Percentiles rank a stretch among this genome's conserved stretches.
Conservation (phyloP, 2,113 vertebrate genomes). For the Sakesphorus luctuosus region DNA sequence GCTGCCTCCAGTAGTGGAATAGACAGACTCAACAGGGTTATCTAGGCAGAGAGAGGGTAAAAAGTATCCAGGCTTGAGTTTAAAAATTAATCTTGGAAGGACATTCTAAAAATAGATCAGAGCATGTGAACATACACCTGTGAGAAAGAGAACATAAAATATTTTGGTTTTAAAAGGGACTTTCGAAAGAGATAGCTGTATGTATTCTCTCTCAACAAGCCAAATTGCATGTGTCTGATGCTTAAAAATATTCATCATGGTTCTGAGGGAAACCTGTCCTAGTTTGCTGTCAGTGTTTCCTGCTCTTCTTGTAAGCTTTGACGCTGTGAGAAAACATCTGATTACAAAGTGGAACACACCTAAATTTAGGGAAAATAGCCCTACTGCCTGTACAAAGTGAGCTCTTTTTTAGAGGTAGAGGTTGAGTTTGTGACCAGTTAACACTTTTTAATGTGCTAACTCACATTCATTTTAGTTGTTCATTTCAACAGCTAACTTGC, state of each 20-base stretch:
- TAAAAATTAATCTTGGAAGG: conserved; percentile 43
- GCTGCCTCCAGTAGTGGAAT: neutral
- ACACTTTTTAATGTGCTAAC: neutral
- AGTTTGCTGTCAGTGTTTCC: neutral
- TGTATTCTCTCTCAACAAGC: neutral
- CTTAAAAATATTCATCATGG: neutral
- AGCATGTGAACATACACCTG: neutral
- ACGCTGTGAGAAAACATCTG: neutral
- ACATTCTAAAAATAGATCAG: conserved; percentile 24
- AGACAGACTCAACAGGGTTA: neutral
- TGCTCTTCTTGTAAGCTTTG: neutral
- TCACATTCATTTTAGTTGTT: neutral
- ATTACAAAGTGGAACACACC: neutral
- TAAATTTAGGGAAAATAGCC: neutral
- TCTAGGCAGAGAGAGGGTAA: neutral
- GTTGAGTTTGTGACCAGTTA: neutral
- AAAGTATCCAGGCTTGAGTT: neutral
- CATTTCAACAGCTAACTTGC: neutral
- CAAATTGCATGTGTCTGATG: neutral
- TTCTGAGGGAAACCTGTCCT: neutral
- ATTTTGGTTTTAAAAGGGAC: neutral
- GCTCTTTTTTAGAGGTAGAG: neutral
- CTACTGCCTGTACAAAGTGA: neutral
- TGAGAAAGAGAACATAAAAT: neutral
- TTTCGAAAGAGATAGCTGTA: neutral